Evolutionary conservation across 1,140 invertebrate species (phyloP).

Genomic region (Cyclargus thomasi): DNA sequence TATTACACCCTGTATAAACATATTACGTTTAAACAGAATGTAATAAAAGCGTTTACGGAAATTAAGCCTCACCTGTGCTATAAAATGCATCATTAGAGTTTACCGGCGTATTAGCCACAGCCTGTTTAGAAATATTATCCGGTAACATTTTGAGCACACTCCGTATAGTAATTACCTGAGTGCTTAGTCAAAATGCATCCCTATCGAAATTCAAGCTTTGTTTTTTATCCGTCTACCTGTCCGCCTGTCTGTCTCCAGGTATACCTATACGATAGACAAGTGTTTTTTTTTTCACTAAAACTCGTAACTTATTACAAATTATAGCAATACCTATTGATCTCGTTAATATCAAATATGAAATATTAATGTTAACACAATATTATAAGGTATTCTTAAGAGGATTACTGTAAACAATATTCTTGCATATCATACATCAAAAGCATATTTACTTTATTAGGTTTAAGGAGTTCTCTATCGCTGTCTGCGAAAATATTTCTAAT

Average conservation of each 20-base stretch:
- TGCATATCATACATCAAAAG: neutral
- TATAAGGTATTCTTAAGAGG: too few species aligned
- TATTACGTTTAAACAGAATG: neutral
- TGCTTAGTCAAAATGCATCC: too few species aligned
- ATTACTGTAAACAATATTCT: neutral
- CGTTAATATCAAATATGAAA: neutral
- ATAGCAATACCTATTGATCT: neutral
- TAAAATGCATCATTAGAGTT: neutral
- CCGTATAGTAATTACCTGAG: too few species aligned
- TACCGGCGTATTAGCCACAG: neutral
- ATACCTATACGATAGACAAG: too few species aligned
- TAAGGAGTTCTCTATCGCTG: neutral
- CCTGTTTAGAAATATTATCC: conserved; percentile 12
- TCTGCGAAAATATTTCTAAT: neutral
- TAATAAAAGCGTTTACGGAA: neutral
- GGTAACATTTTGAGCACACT: too few species aligned
- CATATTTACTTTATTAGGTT: neutral
- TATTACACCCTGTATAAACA: neutral
- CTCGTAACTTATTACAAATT: neutral
- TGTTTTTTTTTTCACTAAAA: neutral
- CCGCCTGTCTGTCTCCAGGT: too few species aligned
- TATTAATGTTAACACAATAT: too few species aligned
- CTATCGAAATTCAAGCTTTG: too few species aligned
- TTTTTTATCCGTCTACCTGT: too few species aligned
- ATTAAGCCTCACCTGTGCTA: neutral